phyloP scores from a whole-genome alignment of 2,888 invertebrate species.

The Magallana nippona region DNA sequence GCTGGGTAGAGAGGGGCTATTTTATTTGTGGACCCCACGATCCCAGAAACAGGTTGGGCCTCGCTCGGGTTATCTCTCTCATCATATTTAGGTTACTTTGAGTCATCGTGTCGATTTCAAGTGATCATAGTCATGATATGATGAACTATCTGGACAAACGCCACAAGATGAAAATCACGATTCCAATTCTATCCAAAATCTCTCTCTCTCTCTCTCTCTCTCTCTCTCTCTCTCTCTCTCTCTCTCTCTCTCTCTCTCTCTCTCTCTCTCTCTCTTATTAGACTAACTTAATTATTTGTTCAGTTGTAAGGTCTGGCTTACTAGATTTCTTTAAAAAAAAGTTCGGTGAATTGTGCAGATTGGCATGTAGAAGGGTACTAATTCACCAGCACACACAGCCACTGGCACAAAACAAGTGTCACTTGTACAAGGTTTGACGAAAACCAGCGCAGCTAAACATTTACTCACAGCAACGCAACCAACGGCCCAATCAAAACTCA shows the following conservation, averaged over 20 bases:
- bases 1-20: conserved; percentile 31
- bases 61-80: conserved; percentile 25
- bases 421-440: conserved; percentile 23
- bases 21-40: conserved; percentile 13
- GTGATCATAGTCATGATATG: conserved; percentile 16
- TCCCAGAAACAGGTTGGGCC: conserved; percentile 11
- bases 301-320: too few species aligned
- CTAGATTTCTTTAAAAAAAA: too few species aligned
- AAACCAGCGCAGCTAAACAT: conserved; percentile 43
- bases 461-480: conserved; percentile 33
- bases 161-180: conserved; percentile 6
- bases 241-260: conserved; percentile 17
- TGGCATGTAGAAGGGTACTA: background rate
- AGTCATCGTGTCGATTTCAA: conserved; percentile 30
- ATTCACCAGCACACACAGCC: background rate
- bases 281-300: background rate
- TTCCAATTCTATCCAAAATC: background rate
- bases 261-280: background rate
- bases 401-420: conserved; percentile 38
- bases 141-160: background rate
- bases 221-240: conserved; percentile 1
- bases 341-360: background rate
- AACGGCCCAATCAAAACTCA: conserved; percentile 35
- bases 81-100: conserved; percentile 33
- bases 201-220: background rate